Percentiles rank a stretch among this genome's conserved stretches.
phyloP scores from a whole-genome alignment of 2,888 invertebrate genomes.

The Exephanes ischioxanthus region DNA sequence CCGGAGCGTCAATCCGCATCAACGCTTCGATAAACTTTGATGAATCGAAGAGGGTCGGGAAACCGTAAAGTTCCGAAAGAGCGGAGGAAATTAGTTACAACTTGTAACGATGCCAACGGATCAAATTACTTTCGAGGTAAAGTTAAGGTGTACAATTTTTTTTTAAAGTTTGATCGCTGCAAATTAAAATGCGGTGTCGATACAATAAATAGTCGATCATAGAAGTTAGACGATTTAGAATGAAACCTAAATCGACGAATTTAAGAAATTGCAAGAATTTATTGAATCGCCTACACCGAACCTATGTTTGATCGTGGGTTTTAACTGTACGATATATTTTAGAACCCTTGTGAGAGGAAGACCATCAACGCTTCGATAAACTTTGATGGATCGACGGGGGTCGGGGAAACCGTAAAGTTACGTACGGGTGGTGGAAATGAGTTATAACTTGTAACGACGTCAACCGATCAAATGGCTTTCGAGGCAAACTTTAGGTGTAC shows the following conservation, averaged over 20 bases:
- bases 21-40: slow-evolving; percentile 28
- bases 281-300: too few species aligned
- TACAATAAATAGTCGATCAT: too few species aligned
- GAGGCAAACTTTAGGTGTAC: neutral
- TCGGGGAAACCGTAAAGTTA: slow-evolving; percentile 2
- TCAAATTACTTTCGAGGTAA: neutral
- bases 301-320: too few species aligned
- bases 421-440: neutral
- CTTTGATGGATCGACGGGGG: slow-evolving; percentile 28
- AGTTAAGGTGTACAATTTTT: neutral
- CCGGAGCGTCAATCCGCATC: neutral
- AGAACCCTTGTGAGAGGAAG: too few species aligned
- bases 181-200: too few species aligned
- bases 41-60: neutral
- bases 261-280: too few species aligned
- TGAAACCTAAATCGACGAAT: too few species aligned
- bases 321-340: too few species aligned
- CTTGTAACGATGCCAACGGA: neutral
- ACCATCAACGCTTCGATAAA: slow-evolving; percentile 15
- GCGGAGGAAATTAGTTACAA: neutral
- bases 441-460: slow-evolving; percentile 6
- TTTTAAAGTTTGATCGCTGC: too few species aligned
- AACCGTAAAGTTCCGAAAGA: neutral
- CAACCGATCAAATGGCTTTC: neutral
- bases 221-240: too few species aligned